Percentiles rank a stretch among this genome's conserved stretches.
phyloP scores from a whole-genome alignment of 2,888 invertebrate genomes.

The Philereme vetulata region DNA sequence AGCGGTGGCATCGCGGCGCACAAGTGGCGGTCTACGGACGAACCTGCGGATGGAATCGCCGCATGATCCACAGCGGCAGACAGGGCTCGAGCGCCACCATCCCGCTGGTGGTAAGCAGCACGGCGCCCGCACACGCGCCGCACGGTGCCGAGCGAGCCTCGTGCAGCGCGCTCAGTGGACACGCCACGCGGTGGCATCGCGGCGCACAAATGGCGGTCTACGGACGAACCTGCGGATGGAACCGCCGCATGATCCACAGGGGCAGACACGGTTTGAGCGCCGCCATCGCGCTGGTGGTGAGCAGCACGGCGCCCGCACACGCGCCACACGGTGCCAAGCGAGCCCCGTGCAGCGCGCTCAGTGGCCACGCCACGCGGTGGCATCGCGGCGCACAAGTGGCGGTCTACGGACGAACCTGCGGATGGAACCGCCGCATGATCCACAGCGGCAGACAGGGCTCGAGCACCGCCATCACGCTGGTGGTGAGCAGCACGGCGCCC shows the following conservation, averaged over 20 bases:
- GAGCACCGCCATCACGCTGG: conserved; percentile 1
- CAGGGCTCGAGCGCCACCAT: conserved; percentile 5
- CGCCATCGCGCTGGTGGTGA: conserved; percentile 46
- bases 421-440: conserved; percentile 59
- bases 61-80: conserved; percentile 41
- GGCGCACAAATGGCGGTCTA: too few relatives aligned
- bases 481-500: conserved; percentile 68
- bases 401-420: conserved; percentile 28
- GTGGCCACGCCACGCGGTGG: too few relatives aligned
- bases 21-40: too few relatives aligned
- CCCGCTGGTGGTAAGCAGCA: conserved; percentile 57
- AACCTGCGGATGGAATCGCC: conserved; percentile 57
- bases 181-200: too few relatives aligned
- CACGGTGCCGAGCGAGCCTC: conserved; percentile 47
- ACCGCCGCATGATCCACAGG: background rate
- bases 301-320: conserved; percentile 69
- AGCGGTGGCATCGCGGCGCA: too few relatives aligned
- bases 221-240: too few relatives aligned
- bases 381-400: too few relatives aligned
- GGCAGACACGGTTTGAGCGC: conserved; percentile 3
- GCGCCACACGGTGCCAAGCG: conserved; percentile 51
- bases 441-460: conserved; percentile 2
- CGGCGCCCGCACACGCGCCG: conserved; percentile 66
- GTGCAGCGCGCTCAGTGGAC: conserved; percentile 28
- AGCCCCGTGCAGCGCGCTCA: conserved; percentile 38